Evolutionary conservation across 2,113 vertebrate genomes (phyloP).

Genomic region (Eolophus roseicapilla): DNA sequence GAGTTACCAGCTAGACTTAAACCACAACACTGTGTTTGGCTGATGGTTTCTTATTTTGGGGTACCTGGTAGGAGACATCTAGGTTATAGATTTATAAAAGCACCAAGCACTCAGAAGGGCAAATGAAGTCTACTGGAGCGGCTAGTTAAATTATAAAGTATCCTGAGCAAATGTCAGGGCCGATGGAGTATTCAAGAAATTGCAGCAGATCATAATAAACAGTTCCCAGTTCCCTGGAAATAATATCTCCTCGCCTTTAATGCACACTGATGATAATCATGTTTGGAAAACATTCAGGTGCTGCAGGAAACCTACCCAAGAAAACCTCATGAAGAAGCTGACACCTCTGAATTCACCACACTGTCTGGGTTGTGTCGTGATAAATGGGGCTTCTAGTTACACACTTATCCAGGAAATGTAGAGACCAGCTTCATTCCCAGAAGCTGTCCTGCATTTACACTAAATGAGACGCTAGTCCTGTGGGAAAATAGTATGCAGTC

Average conservation of each 20-base stretch:
- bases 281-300: neutral
- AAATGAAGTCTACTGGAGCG: neutral
- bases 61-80: neutral
- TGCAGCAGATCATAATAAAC: neutral
- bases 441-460: neutral
- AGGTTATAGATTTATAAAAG: neutral
- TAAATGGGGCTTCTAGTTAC: neutral
- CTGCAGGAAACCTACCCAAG: neutral
- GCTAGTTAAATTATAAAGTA: neutral
- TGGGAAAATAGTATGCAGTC: constrained; percentile 28
- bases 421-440: constrained; percentile 18
- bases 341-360: neutral
- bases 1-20: too few relatives aligned
- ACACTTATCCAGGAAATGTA: neutral
- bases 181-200: neutral
- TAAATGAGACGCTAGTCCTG: neutral
- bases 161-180: neutral
- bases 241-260: neutral
- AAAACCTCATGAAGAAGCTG: neutral
- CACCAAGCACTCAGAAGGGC: neutral
- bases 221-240: neutral
- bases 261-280: neutral
- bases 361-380: neutral
- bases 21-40: neutral
- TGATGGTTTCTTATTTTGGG: neutral